Percentiles rank a stretch among this genome's conserved stretches.
These are phyloP conservation scores for Drosophila teissieri DNA, from an alignment of 1,140 invertebrate genomes.

Conservation along the genomic window DNA sequence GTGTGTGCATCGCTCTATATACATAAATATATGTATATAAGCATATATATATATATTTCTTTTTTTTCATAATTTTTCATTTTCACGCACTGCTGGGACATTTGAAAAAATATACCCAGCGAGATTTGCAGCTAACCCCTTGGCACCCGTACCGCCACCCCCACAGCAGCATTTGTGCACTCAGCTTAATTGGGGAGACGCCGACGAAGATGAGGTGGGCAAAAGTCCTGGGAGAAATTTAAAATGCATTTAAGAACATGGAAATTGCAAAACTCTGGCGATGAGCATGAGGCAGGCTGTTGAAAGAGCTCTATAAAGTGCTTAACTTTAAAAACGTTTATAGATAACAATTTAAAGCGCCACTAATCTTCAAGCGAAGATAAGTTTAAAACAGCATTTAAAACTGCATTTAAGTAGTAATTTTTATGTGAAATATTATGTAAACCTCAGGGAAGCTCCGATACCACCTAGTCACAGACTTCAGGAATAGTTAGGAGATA, in stretches of 20 bases:
- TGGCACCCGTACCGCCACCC: conserved; percentile 4
- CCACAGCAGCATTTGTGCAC: conserved; percentile 56
- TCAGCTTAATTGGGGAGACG: conserved; percentile 73
- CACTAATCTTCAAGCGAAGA: too few species aligned
- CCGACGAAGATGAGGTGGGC: conserved; percentile 8
- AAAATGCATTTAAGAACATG: conserved; percentile 50
- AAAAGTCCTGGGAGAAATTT: conserved; percentile 46
- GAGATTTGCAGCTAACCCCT: conserved; percentile 62
- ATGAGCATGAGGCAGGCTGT: conserved; percentile 2
- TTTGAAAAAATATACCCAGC: conserved; percentile 62
- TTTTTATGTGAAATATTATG: too few species aligned
- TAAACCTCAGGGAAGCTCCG: too few species aligned
- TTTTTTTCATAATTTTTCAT: conserved; percentile 80
- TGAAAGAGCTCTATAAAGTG: conserved; percentile 1
- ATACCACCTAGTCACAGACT: neutral
- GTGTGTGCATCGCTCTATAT: neutral
- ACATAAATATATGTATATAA: neutral
- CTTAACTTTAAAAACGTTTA: neutral
- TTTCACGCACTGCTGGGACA: conserved; percentile 80
- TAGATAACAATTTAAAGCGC: neutral
- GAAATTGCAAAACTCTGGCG: conserved; percentile 12
- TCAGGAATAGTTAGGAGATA: neutral
- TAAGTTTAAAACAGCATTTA: too few species aligned
- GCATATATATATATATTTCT: conserved; percentile 24
- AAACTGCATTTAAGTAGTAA: too few species aligned